Percentiles rank a stretch among this genome's conserved stretches.
phyloP scores from a whole-genome alignment of 2,888 invertebrate genomes.

The Drosophila koepferae region DNA sequence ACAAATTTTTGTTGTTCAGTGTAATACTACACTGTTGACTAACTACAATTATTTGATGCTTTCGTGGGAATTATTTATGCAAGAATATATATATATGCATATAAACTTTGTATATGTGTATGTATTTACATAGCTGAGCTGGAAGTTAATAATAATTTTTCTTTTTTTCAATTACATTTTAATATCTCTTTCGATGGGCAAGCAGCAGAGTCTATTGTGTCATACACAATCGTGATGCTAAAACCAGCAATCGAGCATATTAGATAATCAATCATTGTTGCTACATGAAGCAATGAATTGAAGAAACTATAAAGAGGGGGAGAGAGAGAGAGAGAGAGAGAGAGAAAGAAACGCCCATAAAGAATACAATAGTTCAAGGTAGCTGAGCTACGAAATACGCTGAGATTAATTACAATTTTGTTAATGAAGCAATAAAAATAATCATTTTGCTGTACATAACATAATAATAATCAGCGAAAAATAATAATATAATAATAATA shows the following conservation, averaged over 20 bases:
- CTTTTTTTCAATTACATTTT: constrained; percentile 27
- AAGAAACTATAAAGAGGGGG: not conserved
- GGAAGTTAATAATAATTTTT: constrained; percentile 4
- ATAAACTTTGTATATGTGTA: not conserved
- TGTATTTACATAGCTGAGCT: not conserved
- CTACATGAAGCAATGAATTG: constrained; percentile 3
- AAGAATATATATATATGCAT: not conserved
- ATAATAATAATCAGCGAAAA: not conserved
- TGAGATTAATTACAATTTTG: not conserved
- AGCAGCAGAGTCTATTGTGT: constrained; percentile 35
- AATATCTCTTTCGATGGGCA: constrained; percentile 17
- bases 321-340: not conserved
- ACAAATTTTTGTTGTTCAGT: not conserved
- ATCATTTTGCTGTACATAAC: not conserved
- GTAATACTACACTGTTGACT: constrained; percentile 3
- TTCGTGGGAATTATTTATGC: constrained; percentile 14
- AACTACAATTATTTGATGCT: not conserved
- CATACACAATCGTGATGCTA: constrained; percentile 48
- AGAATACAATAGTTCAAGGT: not conserved
- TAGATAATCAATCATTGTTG: constrained; percentile 43
- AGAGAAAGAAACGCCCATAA: constrained; percentile 5
- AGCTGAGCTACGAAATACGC: constrained; percentile 8
- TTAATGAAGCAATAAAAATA: not conserved
- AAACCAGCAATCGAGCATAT: constrained; percentile 38
- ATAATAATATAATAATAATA: not conserved